Percentiles rank a stretch among this genome's conserved stretches.
Evolutionary conservation across 2,113 vertebrate genomes (phyloP).

Genomic region (Mungos mungo): DNA sequence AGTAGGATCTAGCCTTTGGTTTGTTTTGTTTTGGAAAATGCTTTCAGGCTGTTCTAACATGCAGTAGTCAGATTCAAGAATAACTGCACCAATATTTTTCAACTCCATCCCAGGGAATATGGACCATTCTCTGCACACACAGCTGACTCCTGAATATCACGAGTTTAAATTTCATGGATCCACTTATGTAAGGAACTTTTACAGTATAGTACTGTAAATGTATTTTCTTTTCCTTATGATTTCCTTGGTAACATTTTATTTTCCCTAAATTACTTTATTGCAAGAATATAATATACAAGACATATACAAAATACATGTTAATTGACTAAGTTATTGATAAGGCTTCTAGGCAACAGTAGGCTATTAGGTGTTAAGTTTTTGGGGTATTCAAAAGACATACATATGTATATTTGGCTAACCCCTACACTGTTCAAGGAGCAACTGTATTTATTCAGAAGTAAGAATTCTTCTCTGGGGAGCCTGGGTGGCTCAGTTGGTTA

Average conservation of each 20-base stretch:
- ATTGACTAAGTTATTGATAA: not conserved
- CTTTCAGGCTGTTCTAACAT: not conserved
- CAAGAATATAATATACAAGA: not conserved
- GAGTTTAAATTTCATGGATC: not conserved
- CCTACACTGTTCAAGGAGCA: not conserved
- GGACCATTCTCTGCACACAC: not conserved
- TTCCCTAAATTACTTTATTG: not conserved
- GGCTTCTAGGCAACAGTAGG: not conserved
- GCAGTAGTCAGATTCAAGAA: not conserved
- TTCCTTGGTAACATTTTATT: not conserved
- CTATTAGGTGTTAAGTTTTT: not conserved
- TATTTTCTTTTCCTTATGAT: not conserved
- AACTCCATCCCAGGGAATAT: not conserved
- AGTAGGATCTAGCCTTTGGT: not conserved
- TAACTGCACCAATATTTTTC: not conserved
- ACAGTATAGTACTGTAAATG: not conserved
- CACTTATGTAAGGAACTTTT: not conserved
- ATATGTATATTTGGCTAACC: not conserved
- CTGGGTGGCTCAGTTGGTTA: no score
- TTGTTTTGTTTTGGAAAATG: not conserved
- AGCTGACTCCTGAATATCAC: not conserved
- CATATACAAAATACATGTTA: not conserved
- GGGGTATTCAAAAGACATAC: not conserved
- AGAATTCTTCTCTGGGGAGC: not conserved
- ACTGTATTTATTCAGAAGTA: not conserved